Conservation (phyloP, 2,888 invertebrate genomes). For the Heliconius erato region DNA sequence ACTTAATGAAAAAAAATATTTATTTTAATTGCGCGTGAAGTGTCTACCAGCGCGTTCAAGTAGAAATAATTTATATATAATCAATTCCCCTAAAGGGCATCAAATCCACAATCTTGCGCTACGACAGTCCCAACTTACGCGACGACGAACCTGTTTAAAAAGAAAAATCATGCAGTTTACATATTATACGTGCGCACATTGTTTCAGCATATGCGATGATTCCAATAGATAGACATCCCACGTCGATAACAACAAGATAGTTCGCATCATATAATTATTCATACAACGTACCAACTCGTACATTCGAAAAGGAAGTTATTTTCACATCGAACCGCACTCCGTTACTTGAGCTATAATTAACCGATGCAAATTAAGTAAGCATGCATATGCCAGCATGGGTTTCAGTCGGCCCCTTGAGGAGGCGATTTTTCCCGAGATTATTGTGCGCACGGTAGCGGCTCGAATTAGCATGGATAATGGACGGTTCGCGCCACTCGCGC, state of each 20-base stretch:
- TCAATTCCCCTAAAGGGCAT: background rate
- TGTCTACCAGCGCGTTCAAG: background rate
- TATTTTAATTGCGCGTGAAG: background rate
- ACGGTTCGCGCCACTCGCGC: constrained; percentile 68
- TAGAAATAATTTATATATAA: background rate
- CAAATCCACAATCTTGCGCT: background rate
- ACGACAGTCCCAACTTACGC: background rate
- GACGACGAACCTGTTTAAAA: background rate
- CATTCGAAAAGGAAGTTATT: constrained; percentile 26
- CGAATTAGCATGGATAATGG: constrained; percentile 75
- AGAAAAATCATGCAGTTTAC: background rate
- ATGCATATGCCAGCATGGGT: constrained; percentile 57
- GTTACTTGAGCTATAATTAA: constrained; percentile 45
- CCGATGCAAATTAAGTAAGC: constrained; percentile 45
- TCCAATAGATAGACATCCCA: constrained; percentile 15
- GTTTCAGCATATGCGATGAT: constrained; percentile 13
- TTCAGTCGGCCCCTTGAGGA: constrained; percentile 55
- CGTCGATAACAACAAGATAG: constrained; percentile 19
- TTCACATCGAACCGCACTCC: constrained; percentile 31
- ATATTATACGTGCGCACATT: constrained; percentile 25
- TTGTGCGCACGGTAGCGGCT: constrained; percentile 61
- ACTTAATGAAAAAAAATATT: no score
- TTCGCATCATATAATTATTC: constrained; percentile 27
- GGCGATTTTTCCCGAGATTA: constrained; percentile 65
- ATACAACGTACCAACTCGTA: constrained; percentile 18